Base-by-base conservation (phyloP, 2,888 invertebrate genomes). In the Ceratothoa steindachneri region DNA sequence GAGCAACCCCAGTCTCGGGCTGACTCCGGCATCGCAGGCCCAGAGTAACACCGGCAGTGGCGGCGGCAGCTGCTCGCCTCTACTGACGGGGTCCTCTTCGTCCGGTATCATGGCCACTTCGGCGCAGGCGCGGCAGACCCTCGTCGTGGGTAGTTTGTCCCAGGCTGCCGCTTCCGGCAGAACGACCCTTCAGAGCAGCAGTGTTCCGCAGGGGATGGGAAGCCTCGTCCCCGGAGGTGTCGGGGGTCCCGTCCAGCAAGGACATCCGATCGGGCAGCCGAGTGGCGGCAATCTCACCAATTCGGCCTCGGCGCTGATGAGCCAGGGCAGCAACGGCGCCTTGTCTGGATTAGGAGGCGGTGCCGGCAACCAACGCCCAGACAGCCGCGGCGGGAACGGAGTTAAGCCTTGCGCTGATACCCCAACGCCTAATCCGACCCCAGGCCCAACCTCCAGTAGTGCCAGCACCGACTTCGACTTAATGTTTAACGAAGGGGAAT, bases 1-100 rank as follows among this genome's bases (percentile, higher is more conserved):
- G 9, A 72, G 72, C 52, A 72, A 72, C 24, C 72, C 72, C n/a
- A 67, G 72, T 28, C 27, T 72, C 30, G 67, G 67, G 15, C 51
- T 55, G 24, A 55, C 5, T 19, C 5, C 7, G 7, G 15, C 41
- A 5, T 41, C 41, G 7, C 41, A 41, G 15, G 41, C 7, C 7
- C 41, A 41, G 41, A 41, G 15, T 41, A 55, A 22, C 55, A 19
- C 55, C 7, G 7, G 12, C 7, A 5, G 12, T 22, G 5, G 7
- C 24, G 19, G 55, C 19, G 55, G 55, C 55, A 22, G 55, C 19
- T 19, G 55, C 55, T 55, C 55, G 7, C 55, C 55, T 19, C 19
- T 55, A 19, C 19, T 55, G 19, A 22, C 19, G 15, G 7, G 55
- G 5, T 55, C 55, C 24, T 55, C 55, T 55, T 55, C 55, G 12